phyloP scores from a whole-genome alignment of 2,797 vertebrate species.

The Hemibagrus guttatus region DNA sequence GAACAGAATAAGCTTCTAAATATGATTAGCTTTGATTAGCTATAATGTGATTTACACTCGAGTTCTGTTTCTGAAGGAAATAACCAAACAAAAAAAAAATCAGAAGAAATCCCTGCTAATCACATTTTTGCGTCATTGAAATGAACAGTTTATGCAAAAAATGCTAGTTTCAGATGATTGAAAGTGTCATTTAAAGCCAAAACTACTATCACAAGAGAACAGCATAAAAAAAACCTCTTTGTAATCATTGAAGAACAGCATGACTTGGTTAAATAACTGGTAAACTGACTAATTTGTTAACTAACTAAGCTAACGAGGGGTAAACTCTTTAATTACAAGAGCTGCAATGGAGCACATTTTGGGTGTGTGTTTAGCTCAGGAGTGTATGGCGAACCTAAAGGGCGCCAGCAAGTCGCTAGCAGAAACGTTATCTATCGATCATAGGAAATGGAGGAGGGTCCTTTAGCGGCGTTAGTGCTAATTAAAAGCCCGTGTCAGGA shows the following conservation, averaged over 20 bases:
- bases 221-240: background rate
- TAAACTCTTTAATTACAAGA: background rate
- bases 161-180: background rate
- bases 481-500: constrained; percentile 72
- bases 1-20: constrained; percentile 22
- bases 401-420: constrained; percentile 18
- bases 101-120: background rate
- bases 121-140: constrained; percentile 1
- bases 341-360: background rate
- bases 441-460: constrained; percentile 62
- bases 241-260: background rate
- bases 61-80: background rate
- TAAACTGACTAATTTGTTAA: background rate
- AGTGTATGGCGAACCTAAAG: background rate
- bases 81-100: background rate
- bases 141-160: background rate
- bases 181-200: background rate
- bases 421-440: constrained; percentile 65
- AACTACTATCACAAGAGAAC: background rate
- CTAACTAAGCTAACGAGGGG: background rate
- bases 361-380: background rate
- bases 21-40: constrained; percentile 30
- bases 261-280: background rate
- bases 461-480: constrained; percentile 68
- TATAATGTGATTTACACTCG: constrained; percentile 14